phyloP scores from a whole-genome alignment of 2,797 vertebrate species.

The Epinephelus coioides region DNA sequence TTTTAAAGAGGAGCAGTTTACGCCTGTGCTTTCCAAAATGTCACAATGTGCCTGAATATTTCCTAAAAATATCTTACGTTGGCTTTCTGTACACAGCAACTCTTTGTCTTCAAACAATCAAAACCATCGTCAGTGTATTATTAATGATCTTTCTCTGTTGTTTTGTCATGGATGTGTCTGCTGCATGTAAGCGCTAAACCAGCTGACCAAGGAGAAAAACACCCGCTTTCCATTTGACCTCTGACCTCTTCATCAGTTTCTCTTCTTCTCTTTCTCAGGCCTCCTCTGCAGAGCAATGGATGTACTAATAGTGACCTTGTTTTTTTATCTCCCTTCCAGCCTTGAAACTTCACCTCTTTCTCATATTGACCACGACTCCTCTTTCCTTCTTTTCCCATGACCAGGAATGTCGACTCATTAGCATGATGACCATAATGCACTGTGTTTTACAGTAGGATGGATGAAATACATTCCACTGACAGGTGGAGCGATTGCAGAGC shows the following conservation, averaged over 20 bases:
- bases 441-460: slow-evolving; percentile 79
- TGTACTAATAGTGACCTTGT: slow-evolving; percentile 46
- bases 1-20: slow-evolving; percentile 67
- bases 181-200: slow-evolving; percentile 57
- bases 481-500: slow-evolving; percentile 81
- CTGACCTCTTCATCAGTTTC: slow-evolving; percentile 54
- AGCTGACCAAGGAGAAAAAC: slow-evolving; percentile 58
- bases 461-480: slow-evolving; percentile 77
- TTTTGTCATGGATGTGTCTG: slow-evolving; percentile 49
- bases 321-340: slow-evolving; percentile 39
- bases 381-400: slow-evolving; percentile 56
- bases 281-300: slow-evolving; percentile 47
- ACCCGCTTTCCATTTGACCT: slow-evolving; percentile 49
- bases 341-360: slow-evolving; percentile 59
- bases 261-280: slow-evolving; percentile 57
- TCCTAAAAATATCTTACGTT: slow-evolving; percentile 62
- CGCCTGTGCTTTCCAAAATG: slow-evolving; percentile 80
- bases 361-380: slow-evolving; percentile 58
- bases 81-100: slow-evolving; percentile 37
- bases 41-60: slow-evolving; percentile 87
- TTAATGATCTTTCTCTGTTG: slow-evolving; percentile 33
- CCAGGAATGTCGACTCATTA: slow-evolving; percentile 78
- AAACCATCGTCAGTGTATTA: slow-evolving; percentile 34
- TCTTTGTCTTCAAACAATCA: slow-evolving; percentile 50
- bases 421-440: slow-evolving; percentile 79